Base-by-base conservation (phyloP, 1,140 invertebrate genomes). In the Galleria mellonella region DNA sequence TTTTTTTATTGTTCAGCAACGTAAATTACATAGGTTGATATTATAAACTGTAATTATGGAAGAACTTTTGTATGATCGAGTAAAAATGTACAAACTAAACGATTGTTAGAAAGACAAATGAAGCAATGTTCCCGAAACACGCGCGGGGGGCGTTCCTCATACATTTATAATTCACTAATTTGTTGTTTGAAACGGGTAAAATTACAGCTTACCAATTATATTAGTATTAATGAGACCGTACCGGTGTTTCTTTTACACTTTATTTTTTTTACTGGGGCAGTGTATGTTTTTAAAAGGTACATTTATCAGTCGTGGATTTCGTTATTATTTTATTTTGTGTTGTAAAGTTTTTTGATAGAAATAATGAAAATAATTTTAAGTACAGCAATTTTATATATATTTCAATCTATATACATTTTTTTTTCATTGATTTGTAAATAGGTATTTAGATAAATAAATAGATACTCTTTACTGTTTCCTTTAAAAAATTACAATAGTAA, bases 111-210 rank as follows among this genome's bases (percentile, higher is more conserved):
- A 77, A 74, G 69, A 83, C 66, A 83, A 79, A 81, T 72, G 69
- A 68, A 76, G 69, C 72, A 77, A 76, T 62, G 57, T 74, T 49
- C 47, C 42, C 58, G 62, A 54, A 63, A 69, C 66, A 72, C 63
- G 53, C 54, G 51, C 38, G 36, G 39, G 47, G 65, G 81, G 81
- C 76, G 76, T 59, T 38, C 17, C 63, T 63, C 70, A 77, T 81
- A 67, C 76, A 84, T 84, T 78, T 59, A 64, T 84, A 71, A 84
- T 75, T 66, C 54, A 78, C 69, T 82, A 82, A 84, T 84, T 75
- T 74, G 77, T 81, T 78, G 74, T 78, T 82, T 72, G 62, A 77
- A 76, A 55, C 59, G 62, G 62, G 61, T 65, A 51, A 81, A 79
- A 79, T 81, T 79, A 79, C 67, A 81, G 62, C 45, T 54, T 66